Evolutionary conservation across 2,888 invertebrate species (phyloP).

Genomic region (Noctua comes): DNA sequence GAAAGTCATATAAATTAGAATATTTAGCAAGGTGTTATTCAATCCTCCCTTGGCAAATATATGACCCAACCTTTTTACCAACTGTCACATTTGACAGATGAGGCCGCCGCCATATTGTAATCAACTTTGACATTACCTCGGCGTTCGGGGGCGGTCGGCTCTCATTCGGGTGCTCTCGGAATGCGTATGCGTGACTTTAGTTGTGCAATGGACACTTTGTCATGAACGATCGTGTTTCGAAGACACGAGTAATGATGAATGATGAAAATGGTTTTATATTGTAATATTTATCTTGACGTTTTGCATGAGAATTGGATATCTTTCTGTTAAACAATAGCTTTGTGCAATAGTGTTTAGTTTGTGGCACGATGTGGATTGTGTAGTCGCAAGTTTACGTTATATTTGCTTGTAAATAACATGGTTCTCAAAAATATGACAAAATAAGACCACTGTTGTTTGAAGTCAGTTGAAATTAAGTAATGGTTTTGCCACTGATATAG

Average conservation of each 20-base stretch:
- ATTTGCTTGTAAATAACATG: neutral
- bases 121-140: conserved; percentile 55
- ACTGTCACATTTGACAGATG: conserved; percentile 56
- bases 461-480: neutral
- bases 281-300: conserved; percentile 56
- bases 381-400: conserved; percentile 13
- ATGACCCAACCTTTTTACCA: conserved; percentile 11
- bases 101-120: conserved; percentile 42
- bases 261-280: conserved; percentile 60
- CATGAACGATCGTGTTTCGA: conserved; percentile 55
- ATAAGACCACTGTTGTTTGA: neutral
- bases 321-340: conserved; percentile 54
- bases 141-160: conserved; percentile 57
- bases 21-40: neutral
- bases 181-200: conserved; percentile 63
- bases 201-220: conserved; percentile 63
- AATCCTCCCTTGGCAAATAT: conserved; percentile 16
- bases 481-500: neutral
- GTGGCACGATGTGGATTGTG: conserved; percentile 46
- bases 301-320: conserved; percentile 62
- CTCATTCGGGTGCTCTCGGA: conserved; percentile 73
- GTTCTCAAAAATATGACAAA: neutral
- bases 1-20: neutral
- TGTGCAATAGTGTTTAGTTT: conserved; percentile 57
- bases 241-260: conserved; percentile 62